Conservation (phyloP, 2,797 vertebrate genomes). For the Thripadectes ignobilis region DNA sequence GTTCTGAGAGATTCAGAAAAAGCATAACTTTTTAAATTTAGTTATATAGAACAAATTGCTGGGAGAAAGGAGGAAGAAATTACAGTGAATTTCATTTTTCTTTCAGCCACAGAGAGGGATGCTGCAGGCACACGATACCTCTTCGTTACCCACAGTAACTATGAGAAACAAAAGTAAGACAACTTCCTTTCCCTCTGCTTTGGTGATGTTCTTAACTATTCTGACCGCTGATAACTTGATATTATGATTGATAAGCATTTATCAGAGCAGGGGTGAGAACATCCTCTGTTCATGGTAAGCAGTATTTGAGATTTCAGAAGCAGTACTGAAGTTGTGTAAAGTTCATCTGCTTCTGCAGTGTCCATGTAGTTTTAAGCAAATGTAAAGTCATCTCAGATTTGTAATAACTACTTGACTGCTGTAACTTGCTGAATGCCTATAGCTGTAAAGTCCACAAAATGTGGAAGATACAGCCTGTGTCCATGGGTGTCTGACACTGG, state of each 20-base stretch:
- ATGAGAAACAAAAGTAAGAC: constrained; percentile 92
- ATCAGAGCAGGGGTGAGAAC: neutral
- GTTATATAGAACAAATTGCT: neutral
- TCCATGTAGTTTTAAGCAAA: neutral
- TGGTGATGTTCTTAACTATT: neutral
- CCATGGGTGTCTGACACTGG: neutral
- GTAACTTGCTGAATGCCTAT: neutral
- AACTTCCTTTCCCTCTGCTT: neutral
- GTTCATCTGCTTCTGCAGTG: neutral
- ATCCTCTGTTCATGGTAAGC: neutral
- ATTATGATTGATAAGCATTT: neutral
- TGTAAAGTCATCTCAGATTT: neutral
- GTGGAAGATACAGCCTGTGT: neutral
- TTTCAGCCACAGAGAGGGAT: constrained; percentile 83
- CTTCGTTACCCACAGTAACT: constrained; percentile 84
- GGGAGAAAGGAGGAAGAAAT: neutral
- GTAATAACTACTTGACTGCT: neutral
- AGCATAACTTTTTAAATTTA: neutral
- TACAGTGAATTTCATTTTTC: constrained; percentile 26
- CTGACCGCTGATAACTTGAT: neutral
- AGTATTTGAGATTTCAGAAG: neutral
- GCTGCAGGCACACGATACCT: constrained; percentile 83
- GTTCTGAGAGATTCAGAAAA: neutral
- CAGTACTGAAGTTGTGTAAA: neutral
- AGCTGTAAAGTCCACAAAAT: neutral